Base-by-base conservation (phyloP, 1,140 invertebrate genomes). In the Antheraea pernyi region DNA sequence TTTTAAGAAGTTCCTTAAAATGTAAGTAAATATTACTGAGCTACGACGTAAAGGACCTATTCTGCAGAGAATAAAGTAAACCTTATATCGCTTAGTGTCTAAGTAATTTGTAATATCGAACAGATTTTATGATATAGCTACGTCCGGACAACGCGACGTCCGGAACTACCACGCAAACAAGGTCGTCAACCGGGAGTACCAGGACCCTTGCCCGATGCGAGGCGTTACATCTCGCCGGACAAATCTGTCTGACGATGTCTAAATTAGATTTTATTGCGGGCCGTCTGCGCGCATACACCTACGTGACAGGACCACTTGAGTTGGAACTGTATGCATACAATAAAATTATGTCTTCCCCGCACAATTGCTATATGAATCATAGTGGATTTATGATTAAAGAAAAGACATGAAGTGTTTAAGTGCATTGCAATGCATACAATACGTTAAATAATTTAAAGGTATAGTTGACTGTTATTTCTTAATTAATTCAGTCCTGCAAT, bases 221-320 rank as follows among this genome's bases (percentile, higher is more conserved):
- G 46, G 46, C 76, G 80, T 74, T 77, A 81, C 83, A 73, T 87
- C 79, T 78, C 79, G 75, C 82, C 86, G 79, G 81, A 91, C 84
- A 90, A 90, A 89, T 88, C 89, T 89, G 78, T 76, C 71, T 75
- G 75, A 74, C 78, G 84, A 90, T 80, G 87, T 90, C 88, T 89
- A 91, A 91, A 91, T 91, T 91, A 89, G 89, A 91, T 91, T 91
- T 91, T 91, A 91, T 91, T 91, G 81, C 89, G 70, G 79, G 82
- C 80, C 88, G 88, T 85, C 87, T 86, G 86, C 77, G 78, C 77
- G 75, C 74, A 78, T 77, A 75, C 75, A 79, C 82, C 84, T 82
- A 70, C 70, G 58, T 76, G 81, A 61, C 70, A 39, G 67, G 75
- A 84, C 83, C 83, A 70, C 59, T 58, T 53, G 11, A 53, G 11